Evolutionary conservation across 2,113 vertebrate genomes (phyloP).

Genomic region (Macquaria ambigua): DNA sequence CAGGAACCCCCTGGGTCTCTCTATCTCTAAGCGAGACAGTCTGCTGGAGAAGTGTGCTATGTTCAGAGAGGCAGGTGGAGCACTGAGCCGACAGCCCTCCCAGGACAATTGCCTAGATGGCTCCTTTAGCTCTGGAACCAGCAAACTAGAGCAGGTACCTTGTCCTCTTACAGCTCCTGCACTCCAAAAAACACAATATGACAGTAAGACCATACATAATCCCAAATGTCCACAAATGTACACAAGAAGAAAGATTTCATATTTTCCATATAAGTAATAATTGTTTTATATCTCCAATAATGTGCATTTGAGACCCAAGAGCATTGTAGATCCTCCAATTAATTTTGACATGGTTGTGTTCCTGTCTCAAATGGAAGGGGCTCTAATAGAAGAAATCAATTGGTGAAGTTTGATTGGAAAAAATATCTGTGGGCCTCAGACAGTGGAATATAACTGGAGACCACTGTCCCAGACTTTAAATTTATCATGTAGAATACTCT

Average conservation of each 20-base stretch:
- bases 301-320: not conserved
- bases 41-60: constrained; percentile 94
- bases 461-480: not conserved
- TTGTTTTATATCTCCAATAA: not conserved
- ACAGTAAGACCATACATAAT: not conserved
- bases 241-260: not conserved
- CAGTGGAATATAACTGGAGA: not conserved
- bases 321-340: not conserved
- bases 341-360: not conserved
- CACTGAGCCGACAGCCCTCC: constrained; percentile 84
- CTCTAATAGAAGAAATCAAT: not conserved
- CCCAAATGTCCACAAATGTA: not conserved
- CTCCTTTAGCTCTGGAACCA: constrained; percentile 61
- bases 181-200: not conserved
- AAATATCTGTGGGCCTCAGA: not conserved
- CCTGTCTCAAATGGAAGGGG: not conserved
- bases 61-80: constrained; percentile 91
- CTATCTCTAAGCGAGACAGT: constrained; percentile 95
- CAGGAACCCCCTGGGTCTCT: constrained; percentile 88
- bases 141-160: constrained; percentile 91
- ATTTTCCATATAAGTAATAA: not conserved
- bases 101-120: constrained; percentile 87
- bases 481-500: not conserved
- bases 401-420: not conserved
- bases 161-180: not conserved